Evolutionary conservation across 2,888 invertebrate species (phyloP).

Genomic region (Cacoxenus indagator): DNA sequence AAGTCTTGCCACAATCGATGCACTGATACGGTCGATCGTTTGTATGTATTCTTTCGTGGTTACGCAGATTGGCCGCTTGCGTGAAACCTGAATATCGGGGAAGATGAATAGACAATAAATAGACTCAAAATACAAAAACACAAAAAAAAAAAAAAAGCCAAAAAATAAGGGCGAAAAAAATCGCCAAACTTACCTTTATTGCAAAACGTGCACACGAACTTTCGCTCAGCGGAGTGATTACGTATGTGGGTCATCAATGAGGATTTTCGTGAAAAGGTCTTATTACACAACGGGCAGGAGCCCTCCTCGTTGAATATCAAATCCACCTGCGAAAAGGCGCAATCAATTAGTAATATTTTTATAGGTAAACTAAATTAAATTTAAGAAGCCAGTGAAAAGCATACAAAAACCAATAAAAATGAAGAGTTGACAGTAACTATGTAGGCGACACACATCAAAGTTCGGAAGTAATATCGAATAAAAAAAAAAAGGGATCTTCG

Average conservation of each 20-base stretch:
- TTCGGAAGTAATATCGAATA: no score
- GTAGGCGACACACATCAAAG: no score
- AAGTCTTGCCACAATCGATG: constrained; percentile 71
- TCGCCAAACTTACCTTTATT: constrained; percentile 68
- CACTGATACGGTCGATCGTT: constrained; percentile 71
- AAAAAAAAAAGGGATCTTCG: no score
- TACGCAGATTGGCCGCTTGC: constrained; percentile 71
- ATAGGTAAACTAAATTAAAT: no score
- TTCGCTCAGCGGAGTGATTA: constrained; percentile 71
- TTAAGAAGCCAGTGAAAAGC: no score
- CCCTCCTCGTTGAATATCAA: constrained; percentile 71
- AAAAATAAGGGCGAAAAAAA: not conserved
- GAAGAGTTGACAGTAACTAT: no score
- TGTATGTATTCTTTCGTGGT: constrained; percentile 71
- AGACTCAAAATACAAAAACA: no score
- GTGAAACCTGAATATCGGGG: constrained; percentile 66
- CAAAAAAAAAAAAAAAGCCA: no score
- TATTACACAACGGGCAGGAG: constrained; percentile 71
- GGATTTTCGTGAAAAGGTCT: constrained; percentile 71
- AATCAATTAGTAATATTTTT: constrained; percentile 20
- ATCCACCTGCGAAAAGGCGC: constrained; percentile 62
- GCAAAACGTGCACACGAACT: constrained; percentile 70
- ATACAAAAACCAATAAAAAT: no score
- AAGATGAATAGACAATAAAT: not conserved
- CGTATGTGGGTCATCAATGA: constrained; percentile 71